A percentile compares a stretch with the other conserved stretches of the same genome.
Evolutionary conservation across 2,888 invertebrate species (phyloP).

Genomic region (Chloromyia formosa): DNA sequence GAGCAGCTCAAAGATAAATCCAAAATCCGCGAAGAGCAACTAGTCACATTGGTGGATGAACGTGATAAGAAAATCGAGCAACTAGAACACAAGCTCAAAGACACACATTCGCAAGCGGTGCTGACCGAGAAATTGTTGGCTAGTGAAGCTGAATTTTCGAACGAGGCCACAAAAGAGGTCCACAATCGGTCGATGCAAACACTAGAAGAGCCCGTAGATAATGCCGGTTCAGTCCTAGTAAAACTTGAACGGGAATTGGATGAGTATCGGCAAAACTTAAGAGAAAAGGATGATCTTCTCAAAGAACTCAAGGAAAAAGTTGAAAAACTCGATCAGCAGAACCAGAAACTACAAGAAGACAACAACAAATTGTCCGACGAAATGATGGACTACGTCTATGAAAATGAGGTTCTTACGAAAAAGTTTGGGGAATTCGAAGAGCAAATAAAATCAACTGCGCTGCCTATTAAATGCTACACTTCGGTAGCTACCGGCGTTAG

Average conservation of each 20-base stretch:
- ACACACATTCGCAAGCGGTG: background rate
- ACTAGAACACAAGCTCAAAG: constrained; percentile 49
- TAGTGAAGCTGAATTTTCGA: background rate
- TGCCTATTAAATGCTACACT: too few species aligned
- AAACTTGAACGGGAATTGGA: constrained; percentile 20
- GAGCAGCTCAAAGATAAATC: constrained; percentile 66
- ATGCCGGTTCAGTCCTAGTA: background rate
- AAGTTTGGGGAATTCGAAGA: constrained; percentile 1
- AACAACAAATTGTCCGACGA: constrained; percentile 68
- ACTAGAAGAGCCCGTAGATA: background rate
- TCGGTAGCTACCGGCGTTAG: background rate
- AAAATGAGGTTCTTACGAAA: constrained; percentile 65
- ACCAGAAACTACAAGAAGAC: constrained; percentile 65
- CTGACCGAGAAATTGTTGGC: background rate
- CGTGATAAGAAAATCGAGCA: constrained; percentile 54
- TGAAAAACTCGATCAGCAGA: constrained; percentile 53
- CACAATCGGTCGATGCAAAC: background rate
- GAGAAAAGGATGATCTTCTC: background rate
- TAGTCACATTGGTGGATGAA: constrained; percentile 66
- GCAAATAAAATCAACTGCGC: background rate
- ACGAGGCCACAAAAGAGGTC: too few species aligned
- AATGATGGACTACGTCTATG: constrained; percentile 69
- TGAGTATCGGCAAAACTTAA: background rate
- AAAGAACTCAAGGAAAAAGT: background rate
- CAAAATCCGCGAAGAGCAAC: constrained; percentile 67